Base-by-base conservation (phyloP, 2,888 invertebrate species). In the Empis stercorea region DNA sequence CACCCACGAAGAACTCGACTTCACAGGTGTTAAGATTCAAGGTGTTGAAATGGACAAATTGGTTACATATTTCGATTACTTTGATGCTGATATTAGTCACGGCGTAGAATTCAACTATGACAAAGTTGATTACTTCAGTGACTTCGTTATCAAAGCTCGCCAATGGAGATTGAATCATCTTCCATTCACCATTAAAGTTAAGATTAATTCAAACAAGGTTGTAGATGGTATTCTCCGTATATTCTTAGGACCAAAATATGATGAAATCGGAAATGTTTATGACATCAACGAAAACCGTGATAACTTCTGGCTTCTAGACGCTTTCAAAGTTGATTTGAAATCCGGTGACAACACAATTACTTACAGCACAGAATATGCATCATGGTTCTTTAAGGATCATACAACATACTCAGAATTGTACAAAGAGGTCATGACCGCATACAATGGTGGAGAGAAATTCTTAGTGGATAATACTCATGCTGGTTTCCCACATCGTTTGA, bases 171-270 rank as follows among this genome's bases (percentile, higher is more conserved):
- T 82, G 16, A 80, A 80, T 61, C 78, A 82, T 67, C 71, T 79
- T 48, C 76, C 76, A 30, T 81, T 79, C 71, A 73, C 70, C 56
- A 71, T 77, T 42, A 73, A 73, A 16, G 54, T 80, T 43, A 71
- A 72, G 41, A 67, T 81, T 17, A 55, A 70, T 13, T 77, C 79
- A 34, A 75, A 77, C 56, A 74, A 76, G 53, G 59, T 71, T 14
- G 70, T 68, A 10, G 75, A 76, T 58, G 75, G 75, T 52, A 76
- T 81, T 13, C 75, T 84, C 3, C 78, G 80, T 51, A 66, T 80
- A 4, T 84, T 76, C 72, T 64, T 83, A 52, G 84, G 81, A 61
- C 84, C 84, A 2, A 82, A 82, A 64, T 73, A 74, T 59, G 79
- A 83, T 59, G 63, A 76, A 50, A 60, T 72, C 44, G 75, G 74